Evolutionary conservation across 2,797 vertebrate genomes (phyloP).

Genomic region (Helarctos malayanus): DNA sequence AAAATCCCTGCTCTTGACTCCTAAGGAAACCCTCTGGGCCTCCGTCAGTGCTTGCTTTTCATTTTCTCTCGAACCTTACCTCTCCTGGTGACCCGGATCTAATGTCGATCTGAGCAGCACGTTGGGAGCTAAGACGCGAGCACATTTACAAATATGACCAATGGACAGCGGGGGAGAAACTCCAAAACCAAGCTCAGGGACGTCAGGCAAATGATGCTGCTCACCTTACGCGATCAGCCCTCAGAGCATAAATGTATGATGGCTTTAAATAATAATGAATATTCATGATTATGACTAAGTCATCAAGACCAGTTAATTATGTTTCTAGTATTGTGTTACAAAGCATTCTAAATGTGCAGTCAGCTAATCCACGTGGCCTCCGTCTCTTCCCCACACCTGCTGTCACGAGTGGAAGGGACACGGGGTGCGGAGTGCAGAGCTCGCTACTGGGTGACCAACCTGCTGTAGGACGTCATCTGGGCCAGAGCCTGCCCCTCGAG

Average conservation of each 20-base stretch:
- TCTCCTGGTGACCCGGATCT: background rate
- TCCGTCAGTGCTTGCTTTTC: background rate
- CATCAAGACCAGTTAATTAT: background rate
- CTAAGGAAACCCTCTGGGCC: background rate
- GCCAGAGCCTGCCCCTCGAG: conserved; percentile 93
- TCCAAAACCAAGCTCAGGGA: background rate
- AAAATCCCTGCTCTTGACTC: too few relatives aligned
- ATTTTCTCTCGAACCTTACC: background rate
- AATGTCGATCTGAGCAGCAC: background rate
- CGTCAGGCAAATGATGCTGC: background rate
- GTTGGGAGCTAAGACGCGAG: background rate
- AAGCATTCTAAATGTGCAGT: background rate
- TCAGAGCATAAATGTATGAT: background rate
- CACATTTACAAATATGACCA: background rate
- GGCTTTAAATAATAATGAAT: background rate
- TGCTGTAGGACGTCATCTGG: conserved; percentile 92
- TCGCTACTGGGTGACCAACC: conserved; percentile 86
- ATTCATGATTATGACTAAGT: background rate
- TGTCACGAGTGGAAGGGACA: background rate
- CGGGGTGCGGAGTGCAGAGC: background rate
- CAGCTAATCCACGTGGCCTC: background rate
- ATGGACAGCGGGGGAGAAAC: background rate
- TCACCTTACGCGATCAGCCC: background rate
- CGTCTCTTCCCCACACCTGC: background rate
- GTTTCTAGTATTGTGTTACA: background rate